Evolutionary conservation across 2,113 vertebrate species (phyloP), one percentile per base, ranked within the genome.

Genomic region (Stictonetta naevosa): DNA sequence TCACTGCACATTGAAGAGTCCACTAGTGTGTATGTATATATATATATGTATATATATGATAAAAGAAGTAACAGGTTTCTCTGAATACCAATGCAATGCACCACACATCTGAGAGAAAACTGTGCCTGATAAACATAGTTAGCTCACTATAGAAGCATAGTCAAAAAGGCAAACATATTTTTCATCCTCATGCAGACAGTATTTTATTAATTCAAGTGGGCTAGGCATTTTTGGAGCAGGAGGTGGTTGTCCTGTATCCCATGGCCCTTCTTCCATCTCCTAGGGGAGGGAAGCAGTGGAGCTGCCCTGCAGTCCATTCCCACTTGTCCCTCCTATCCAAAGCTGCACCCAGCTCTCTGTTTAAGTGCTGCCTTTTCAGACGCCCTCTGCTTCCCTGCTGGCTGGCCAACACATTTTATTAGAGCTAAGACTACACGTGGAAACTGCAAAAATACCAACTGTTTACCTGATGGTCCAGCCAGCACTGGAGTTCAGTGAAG

Each of bases 401-500:
- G 48, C 67, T 63, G 55, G 50, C 76, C 63, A 92, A 82, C 81
- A 36, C 60, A 58, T 85, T 93, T 87, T 92, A 86, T 81, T 88
- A 78, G 77, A 78, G 73, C 48, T 60, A 78, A 92, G 88, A 31
- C 52, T 53, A 62, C 46, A 33, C 44, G 88, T 18, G 10, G 26
- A 83, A 89, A 58, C 81, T 95, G 91, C 71, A 77, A 82, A 79
- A 91, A 83, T 92, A 95, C 20, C 71, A 40, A 11, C 84, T 75
- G 10, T 91, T 95, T 96, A 84, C 77, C 77, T 91, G 69, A 76
- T 71, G 38, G 58, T 50, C 58, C 58, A 82, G 93, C 75, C 90
- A 95, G 69, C 86, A 85, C 67, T 76, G 38, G 67, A 91, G 93
- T 71, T 95, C 93, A 91, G 23, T 3, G 6, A 94, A 90, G 87